Evolutionary conservation across 2,888 invertebrate species (phyloP).

Genomic region (Calliopum simillimum): DNA sequence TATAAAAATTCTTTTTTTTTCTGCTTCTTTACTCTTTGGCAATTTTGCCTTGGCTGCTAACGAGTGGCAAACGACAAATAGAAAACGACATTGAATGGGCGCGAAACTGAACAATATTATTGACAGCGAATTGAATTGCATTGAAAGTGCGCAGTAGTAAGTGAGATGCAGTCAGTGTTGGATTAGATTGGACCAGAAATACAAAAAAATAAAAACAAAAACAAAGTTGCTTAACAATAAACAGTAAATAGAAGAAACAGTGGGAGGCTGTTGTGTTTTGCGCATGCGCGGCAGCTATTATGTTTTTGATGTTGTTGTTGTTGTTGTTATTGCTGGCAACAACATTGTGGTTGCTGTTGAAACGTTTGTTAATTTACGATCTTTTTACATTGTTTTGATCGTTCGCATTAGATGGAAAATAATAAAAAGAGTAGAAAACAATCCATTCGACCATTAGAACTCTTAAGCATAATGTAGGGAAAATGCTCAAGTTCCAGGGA

Average conservation of each 20-base stretch:
- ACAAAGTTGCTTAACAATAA: too few species aligned
- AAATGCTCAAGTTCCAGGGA: too few species aligned
- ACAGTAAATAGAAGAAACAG: conserved; percentile 12
- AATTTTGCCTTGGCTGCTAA: neutral
- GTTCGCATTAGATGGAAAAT: conserved; percentile 5
- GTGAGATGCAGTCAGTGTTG: too few species aligned
- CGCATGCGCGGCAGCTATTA: neutral
- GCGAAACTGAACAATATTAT: conserved; percentile 16
- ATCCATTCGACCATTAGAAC: too few species aligned
- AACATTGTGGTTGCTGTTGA: conserved; percentile 2
- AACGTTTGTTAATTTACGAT: conserved; percentile 17
- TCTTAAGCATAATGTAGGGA: too few species aligned
- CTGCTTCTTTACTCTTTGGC: too few species aligned
- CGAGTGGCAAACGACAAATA: conserved; percentile 9
- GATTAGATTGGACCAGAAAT: too few species aligned
- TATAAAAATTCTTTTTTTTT: too few species aligned
- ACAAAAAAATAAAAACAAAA: too few species aligned
- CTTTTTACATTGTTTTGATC: conserved; percentile 15
- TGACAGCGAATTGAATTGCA: conserved; percentile 21
- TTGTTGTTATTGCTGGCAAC: neutral
- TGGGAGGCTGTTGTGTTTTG: conserved; percentile 9
- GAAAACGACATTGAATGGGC: conserved; percentile 15
- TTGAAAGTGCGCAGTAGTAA: neutral
- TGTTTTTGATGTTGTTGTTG: too few species aligned
- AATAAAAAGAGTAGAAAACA: neutral